A percentile compares a stretch with the other conserved stretches of the same genome.
phyloP scores from a whole-genome alignment of 2,888 invertebrate species.

The Sisyra nigra region DNA sequence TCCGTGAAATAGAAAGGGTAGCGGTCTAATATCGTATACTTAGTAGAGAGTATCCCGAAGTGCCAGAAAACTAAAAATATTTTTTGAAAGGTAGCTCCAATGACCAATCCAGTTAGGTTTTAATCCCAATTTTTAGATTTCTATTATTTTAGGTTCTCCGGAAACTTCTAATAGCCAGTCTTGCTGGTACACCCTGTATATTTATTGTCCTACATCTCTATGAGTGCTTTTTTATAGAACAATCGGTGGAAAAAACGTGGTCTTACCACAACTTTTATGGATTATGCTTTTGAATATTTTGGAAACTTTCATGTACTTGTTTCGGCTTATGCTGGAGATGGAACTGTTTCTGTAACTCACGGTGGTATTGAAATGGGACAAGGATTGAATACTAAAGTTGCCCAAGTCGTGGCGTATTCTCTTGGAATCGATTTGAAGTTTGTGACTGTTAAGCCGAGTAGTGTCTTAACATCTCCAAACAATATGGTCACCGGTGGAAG shows the following conservation, averaged over 20 bases:
- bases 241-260: slow-evolving; percentile 75
- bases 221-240: slow-evolving; percentile 27
- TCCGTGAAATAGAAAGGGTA: no score
- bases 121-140: no score
- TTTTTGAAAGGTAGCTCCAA: no score
- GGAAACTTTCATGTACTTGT: slow-evolving; percentile 41
- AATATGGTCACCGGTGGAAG: slow-evolving; percentile 29
- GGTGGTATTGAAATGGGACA: slow-evolving; percentile 68
- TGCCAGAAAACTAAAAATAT: no score
- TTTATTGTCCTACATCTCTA: no score
- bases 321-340: slow-evolving; percentile 55
- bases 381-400: slow-evolving; percentile 67
- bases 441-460: slow-evolving; percentile 29
- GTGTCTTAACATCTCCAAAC: slow-evolving; percentile 27
- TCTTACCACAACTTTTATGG: slow-evolving; percentile 47
- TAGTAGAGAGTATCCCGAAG: no score
- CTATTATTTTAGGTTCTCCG: no score
- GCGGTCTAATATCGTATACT: no score
- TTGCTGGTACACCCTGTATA: no score
- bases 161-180: no score
- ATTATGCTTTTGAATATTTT: slow-evolving; percentile 37
- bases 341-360: slow-evolving; percentile 51
- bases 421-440: slow-evolving; percentile 30
- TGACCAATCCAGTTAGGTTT: no score
- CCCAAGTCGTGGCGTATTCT: slow-evolving; percentile 30